Conservation (phyloP, 2,888 invertebrate genomes). For the Clanis bilineata region DNA sequence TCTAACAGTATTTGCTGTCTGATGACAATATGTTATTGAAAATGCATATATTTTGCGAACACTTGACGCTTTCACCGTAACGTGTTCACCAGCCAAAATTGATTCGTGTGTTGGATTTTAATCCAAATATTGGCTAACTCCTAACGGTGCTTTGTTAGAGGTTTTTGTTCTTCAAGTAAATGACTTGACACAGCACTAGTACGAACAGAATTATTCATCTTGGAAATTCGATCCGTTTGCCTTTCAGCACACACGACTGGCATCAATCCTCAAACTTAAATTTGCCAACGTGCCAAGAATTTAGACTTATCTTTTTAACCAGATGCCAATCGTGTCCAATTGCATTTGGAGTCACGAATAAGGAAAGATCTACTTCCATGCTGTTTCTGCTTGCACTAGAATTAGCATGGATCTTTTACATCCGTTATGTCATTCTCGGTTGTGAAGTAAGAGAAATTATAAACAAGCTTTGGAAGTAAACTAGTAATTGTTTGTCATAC, state of each 20-base stretch:
- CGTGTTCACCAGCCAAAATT: not conserved
- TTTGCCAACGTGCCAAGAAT: constrained; percentile 16
- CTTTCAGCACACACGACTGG: not conserved
- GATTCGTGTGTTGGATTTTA: not conserved
- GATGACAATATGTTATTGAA: not conserved
- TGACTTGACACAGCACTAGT: not conserved
- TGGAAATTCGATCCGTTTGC: constrained; percentile 7
- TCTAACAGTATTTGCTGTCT: not conserved
- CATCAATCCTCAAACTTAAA: constrained; percentile 11
- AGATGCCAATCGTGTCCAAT: constrained; percentile 13
- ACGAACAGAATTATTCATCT: not conserved
- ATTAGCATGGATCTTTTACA: constrained; percentile 21
- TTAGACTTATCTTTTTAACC: constrained; percentile 6
- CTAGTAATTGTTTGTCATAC: too few species aligned
- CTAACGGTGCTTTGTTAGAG: not conserved
- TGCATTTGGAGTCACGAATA: constrained; percentile 12
- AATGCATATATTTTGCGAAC: not conserved
- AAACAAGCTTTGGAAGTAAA: not conserved
- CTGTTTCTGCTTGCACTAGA: constrained; percentile 19
- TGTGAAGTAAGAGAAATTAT: constrained; percentile 15
- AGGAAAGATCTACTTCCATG: constrained; percentile 4
- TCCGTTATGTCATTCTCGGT: constrained; percentile 16
- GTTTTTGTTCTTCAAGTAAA: constrained; percentile 5
- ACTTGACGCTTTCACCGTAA: not conserved
- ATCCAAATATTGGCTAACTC: not conserved